phyloP scores from a whole-genome alignment of 2,113 vertebrate genomes.

The Archilochus colubris region DNA sequence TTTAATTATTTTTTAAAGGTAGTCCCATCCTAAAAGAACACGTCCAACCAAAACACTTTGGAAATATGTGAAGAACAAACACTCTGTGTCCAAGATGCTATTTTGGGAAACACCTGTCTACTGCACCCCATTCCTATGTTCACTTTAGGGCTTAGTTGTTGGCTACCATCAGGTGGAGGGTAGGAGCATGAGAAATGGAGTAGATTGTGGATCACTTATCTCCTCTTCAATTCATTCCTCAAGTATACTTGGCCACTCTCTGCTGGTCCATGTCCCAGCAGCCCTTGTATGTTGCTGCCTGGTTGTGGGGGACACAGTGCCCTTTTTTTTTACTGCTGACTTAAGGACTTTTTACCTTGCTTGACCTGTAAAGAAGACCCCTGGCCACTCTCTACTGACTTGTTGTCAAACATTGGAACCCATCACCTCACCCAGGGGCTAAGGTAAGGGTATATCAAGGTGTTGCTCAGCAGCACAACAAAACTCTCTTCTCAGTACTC shows the following conservation, averaged over 20 bases:
- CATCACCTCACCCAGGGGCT: not conserved
- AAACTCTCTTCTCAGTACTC: not conserved
- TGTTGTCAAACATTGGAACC: not conserved
- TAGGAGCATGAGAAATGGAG: not conserved
- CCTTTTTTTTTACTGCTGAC: not conserved
- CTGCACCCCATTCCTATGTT: not conserved
- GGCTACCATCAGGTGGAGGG: not conserved
- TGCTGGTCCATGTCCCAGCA: not conserved
- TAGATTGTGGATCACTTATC: not conserved
- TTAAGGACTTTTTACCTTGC: not conserved
- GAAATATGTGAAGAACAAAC: not conserved
- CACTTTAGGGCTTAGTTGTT: not conserved
- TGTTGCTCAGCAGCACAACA: not conserved
- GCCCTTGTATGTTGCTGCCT: rapidly evolving
- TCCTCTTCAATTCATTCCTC: too few relatives aligned
- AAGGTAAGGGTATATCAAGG: not conserved
- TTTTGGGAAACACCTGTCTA: not conserved
- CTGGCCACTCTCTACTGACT: not conserved
- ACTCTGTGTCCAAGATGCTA: not conserved
- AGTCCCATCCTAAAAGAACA: not conserved
- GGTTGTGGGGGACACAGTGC: not conserved
- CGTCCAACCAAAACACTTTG: not conserved
- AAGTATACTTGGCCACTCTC: not conserved
- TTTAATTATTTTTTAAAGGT: not conserved
- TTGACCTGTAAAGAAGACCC: not conserved